Percentiles rank a stretch among this genome's conserved stretches.
phyloP scores from a whole-genome alignment of 1,140 invertebrate genomes.

The Drosophila kepulauana region DNA sequence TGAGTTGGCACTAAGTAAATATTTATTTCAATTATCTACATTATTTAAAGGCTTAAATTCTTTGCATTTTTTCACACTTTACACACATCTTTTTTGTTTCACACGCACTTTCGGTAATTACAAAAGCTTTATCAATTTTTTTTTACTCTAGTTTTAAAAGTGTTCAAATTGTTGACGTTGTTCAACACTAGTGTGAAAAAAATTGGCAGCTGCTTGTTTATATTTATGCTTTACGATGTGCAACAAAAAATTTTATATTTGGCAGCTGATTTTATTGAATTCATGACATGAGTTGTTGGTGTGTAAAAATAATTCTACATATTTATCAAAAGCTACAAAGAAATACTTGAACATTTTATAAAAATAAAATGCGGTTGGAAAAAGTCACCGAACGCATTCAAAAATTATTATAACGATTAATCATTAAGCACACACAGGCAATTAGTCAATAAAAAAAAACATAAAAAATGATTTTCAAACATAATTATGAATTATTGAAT shows the following conservation, averaged over 20 bases:
- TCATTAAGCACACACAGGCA: slow-evolving; percentile 43
- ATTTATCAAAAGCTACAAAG: background rate
- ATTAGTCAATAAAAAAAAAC: slow-evolving; percentile 11
- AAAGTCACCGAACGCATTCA: slow-evolving; percentile 1
- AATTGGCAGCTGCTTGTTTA: slow-evolving; percentile 55
- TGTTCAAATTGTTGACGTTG: slow-evolving; percentile 4
- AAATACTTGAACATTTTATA: slow-evolving; percentile 10
- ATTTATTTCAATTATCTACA: slow-evolving; percentile 49
- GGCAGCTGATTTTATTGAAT: slow-evolving; percentile 16
- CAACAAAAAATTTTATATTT: background rate
- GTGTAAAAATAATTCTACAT: background rate
- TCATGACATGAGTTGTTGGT: background rate
- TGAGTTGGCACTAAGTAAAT: slow-evolving; percentile 34
- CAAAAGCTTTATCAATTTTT: slow-evolving; percentile 10
- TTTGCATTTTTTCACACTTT: slow-evolving; percentile 23
- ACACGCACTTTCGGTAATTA: slow-evolving; percentile 17
- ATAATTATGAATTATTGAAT: slow-evolving; percentile 61
- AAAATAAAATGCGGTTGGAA: slow-evolving; percentile 23
- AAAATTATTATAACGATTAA: slow-evolving; percentile 45
- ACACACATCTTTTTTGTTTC: slow-evolving; percentile 19
- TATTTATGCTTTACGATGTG: slow-evolving; percentile 8
- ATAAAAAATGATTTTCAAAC: slow-evolving; percentile 33
- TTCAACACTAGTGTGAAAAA: slow-evolving; percentile 36
- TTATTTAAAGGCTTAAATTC: slow-evolving; percentile 26
- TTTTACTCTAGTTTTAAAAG: slow-evolving; percentile 11